phyloP scores from a whole-genome alignment of 1,140 invertebrate genomes.

The Branchinecta lindahli region DNA sequence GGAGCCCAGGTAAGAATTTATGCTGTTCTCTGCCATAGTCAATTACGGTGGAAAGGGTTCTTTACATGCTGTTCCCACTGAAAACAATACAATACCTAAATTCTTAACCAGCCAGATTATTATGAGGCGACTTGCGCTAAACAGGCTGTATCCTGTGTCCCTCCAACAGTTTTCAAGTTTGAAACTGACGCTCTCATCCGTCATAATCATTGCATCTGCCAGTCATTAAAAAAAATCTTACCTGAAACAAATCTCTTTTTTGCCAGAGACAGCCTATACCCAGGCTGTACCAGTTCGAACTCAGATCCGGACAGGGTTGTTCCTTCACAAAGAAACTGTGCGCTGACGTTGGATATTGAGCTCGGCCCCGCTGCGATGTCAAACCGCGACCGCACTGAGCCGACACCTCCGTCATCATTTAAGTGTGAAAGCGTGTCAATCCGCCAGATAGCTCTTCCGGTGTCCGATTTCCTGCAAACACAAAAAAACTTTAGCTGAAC shows the following conservation, averaged over 20 bases:
- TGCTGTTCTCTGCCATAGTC: no score
- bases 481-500: slow-evolving; percentile 10
- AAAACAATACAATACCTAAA: no score
- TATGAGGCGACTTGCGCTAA: no score
- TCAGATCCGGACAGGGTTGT: slow-evolving; percentile 84
- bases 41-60: no score
- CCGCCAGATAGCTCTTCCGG: slow-evolving; percentile 72
- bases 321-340: slow-evolving; percentile 88
- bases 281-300: slow-evolving; percentile 70
- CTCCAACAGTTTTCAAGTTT: no score
- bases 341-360: slow-evolving; percentile 60
- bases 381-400: slow-evolving; percentile 73
- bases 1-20: no score
- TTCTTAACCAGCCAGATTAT: no score
- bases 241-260: slow-evolving; percentile 88
- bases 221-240: slow-evolving; percentile 30
- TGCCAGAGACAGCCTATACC: slow-evolving; percentile 80
- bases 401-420: slow-evolving; percentile 70
- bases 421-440: slow-evolving; percentile 79
- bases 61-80: no score
- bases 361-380: slow-evolving; percentile 66
- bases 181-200: no score
- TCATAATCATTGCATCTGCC: no score
- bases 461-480: slow-evolving; percentile 49
- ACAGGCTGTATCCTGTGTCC: no score